A percentile compares a stretch with the other conserved stretches of the same genome.
phyloP scores from a whole-genome alignment of 92 coral and sea anemone species.

The Parazoanthus atlanticus region DNA sequence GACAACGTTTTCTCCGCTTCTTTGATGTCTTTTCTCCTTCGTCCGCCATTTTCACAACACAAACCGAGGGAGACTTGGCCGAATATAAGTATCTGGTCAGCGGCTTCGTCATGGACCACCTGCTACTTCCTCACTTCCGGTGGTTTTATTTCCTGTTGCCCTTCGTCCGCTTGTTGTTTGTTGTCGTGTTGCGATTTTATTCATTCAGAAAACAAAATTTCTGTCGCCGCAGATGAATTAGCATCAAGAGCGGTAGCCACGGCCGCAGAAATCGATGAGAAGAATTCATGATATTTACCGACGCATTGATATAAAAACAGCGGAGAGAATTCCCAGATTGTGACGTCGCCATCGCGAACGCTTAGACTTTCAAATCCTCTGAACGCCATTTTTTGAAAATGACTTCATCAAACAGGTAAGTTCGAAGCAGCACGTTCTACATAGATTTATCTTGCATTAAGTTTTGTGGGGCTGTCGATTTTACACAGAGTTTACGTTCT shows the following conservation, averaged over 20 bases:
- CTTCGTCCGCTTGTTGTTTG: constrained; percentile 1
- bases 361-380: background rate
- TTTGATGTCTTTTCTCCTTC: background rate
- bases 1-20: constrained; percentile 53
- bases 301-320: background rate
- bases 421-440: background rate
- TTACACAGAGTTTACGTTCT: background rate
- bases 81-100: constrained; percentile 15
- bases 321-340: constrained; percentile 2
- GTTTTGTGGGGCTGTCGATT: background rate
- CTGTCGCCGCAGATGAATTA: constrained; percentile 18
- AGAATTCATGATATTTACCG: constrained; percentile 16
- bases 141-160: constrained; percentile 22
- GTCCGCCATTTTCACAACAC: background rate
- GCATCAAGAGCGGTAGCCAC: constrained; percentile 29
- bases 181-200: constrained; percentile 13
- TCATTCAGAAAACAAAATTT: constrained; percentile 35
- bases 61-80: background rate
- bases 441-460: background rate
- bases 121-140: constrained; percentile 34
- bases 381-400: constrained; percentile 13
- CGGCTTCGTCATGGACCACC: constrained; percentile 17
- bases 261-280: constrained; percentile 6
- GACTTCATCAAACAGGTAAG: constrained; percentile 37
- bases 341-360: constrained; percentile 25